Percentiles rank a stretch among this genome's conserved stretches.
Evolutionary conservation across 2,113 vertebrate species (phyloP).

Genomic region (Cettia cetti): DNA sequence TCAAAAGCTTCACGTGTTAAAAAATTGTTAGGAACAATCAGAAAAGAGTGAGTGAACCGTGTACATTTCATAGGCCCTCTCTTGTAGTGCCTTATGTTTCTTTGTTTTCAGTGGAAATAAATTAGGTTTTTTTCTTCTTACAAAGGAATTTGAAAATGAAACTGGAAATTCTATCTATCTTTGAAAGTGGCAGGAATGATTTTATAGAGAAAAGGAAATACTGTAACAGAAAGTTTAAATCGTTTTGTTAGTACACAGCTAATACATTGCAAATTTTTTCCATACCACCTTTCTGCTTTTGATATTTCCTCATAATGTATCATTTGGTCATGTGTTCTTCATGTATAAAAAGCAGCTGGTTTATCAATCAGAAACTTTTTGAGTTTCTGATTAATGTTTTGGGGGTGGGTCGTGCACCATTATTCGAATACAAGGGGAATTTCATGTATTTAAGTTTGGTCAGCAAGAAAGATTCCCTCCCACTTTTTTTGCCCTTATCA

Average conservation of each 20-base stretch:
- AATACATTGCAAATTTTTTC: background rate
- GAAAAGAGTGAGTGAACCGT: background rate
- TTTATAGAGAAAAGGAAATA: background rate
- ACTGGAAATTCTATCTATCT: background rate
- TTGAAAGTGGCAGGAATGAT: background rate
- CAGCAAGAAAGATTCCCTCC: fast-evolving
- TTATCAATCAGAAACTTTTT: background rate
- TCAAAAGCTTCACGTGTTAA: background rate
- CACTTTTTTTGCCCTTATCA: background rate
- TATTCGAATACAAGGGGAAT: background rate
- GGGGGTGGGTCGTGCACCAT: background rate
- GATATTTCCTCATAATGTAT: background rate
- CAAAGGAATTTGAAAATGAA: background rate
- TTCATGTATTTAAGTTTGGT: background rate
- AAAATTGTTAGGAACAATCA: background rate
- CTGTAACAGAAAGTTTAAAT: background rate
- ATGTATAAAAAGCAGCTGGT: background rate
- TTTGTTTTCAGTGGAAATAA: background rate
- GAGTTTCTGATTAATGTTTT: background rate
- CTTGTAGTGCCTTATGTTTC: background rate
- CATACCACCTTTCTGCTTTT: background rate
- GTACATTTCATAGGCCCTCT: background rate
- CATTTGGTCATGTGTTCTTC: background rate
- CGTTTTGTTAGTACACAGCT: background rate
- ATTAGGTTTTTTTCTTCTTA: background rate